phyloP scores from a whole-genome alignment of 2,113 vertebrate species.

The Martes martes region DNA sequence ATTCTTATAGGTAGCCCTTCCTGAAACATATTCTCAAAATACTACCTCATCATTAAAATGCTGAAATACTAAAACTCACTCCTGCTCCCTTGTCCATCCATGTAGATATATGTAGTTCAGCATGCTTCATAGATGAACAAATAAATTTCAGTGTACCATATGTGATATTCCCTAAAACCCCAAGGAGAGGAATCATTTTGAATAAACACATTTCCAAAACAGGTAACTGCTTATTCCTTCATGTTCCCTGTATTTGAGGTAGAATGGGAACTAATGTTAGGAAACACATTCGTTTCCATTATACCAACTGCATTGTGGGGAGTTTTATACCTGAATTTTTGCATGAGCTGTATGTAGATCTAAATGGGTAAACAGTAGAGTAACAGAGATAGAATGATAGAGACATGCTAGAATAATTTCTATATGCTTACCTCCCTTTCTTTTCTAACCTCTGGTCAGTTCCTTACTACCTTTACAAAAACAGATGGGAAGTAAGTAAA shows the following conservation, averaged over 20 bases:
- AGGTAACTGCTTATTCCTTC: background rate
- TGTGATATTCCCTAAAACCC: background rate
- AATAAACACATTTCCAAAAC: background rate
- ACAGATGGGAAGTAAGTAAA: background rate
- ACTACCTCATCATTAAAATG: background rate
- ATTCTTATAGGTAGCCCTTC: background rate
- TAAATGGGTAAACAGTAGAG: background rate
- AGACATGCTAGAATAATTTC: background rate
- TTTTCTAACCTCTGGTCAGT: background rate
- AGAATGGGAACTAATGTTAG: background rate
- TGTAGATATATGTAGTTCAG: background rate
- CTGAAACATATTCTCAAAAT: slow-evolving; percentile 23
- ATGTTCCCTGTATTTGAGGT: background rate
- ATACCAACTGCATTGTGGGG: background rate
- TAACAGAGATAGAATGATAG: background rate
- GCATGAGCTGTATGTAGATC: background rate
- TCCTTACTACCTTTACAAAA: background rate
- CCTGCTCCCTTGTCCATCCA: background rate
- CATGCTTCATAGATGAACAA: background rate
- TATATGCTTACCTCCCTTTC: background rate
- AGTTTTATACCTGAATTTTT: background rate
- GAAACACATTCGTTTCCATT: background rate
- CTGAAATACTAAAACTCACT: background rate
- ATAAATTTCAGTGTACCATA: background rate
- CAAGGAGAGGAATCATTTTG: background rate